Percentiles rank a stretch among this genome's conserved stretches.
phyloP scores from a whole-genome alignment of 1,140 invertebrate genomes.

The Onthophagus taurus region DNA sequence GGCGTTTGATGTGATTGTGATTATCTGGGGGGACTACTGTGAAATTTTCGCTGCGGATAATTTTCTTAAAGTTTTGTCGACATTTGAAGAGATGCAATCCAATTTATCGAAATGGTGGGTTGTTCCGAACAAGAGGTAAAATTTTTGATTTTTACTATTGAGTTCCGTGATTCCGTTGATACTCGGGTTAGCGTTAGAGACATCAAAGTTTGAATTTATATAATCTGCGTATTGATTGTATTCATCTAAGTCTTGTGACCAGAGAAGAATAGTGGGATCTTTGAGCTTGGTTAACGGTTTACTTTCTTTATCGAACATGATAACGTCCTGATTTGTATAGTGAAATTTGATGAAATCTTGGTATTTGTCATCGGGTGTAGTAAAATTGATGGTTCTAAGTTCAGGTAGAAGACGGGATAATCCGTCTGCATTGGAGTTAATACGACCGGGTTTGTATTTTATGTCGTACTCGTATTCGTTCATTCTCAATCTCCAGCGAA shows the following conservation, averaged over 20 bases:
- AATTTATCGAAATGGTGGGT: conserved; percentile 1
- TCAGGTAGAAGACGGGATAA: no score
- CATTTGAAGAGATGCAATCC: conserved; percentile 1
- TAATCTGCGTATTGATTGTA: not conserved
- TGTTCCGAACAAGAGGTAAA: not conserved
- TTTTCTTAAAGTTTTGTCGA: not conserved
- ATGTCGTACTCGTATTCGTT: conserved; percentile 18
- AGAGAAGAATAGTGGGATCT: not conserved
- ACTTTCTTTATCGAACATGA: not conserved
- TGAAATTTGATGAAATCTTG: not conserved
- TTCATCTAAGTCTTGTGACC: not conserved
- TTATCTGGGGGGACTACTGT: not conserved
- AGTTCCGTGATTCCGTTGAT: not conserved
- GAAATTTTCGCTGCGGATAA: not conserved
- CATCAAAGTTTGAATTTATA: not conserved
- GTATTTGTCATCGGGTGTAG: no score
- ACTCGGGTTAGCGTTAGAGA: not conserved
- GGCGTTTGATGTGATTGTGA: conserved; percentile 18
- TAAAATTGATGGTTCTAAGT: no score
- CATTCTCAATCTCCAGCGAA: conserved; percentile 17
- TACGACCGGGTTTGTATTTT: conserved; percentile 18
- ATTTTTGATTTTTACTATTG: not conserved
- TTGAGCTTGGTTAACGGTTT: not conserved
- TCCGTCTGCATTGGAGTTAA: conserved; percentile 13
- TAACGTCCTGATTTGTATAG: not conserved